Evolutionary conservation across 2,888 invertebrate species (phyloP), one percentile per base, ranked within the genome.

Genomic region (Teleogryllus oceanicus): DNA sequence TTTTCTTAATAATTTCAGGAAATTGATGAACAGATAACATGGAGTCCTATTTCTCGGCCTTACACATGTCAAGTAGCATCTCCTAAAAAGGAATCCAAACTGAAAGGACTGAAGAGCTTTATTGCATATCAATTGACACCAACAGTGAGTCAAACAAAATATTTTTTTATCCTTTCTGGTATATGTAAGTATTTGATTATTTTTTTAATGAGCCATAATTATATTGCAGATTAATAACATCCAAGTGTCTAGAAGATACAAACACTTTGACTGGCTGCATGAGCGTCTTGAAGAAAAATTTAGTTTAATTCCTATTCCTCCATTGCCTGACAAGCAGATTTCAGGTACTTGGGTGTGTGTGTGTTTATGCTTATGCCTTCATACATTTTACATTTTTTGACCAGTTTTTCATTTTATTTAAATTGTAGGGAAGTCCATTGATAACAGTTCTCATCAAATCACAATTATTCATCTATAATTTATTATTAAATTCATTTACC

Each of bases 221-320:
- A 13, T 21, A 11, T 87, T 88, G 13, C 85, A 91, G 88, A 96
- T 96, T 86, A 97, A 95, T 86, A 95, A 95, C 85, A 94, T 96
- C 84, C 96, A 96, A 89, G 98, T 96, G 50, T 95, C 95, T 74
- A 91, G 99, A 83, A 91, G 99, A 84, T 99, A 98, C 88, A 99
- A 99, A 88, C 99, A 99, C 87, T 99, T 99, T 88, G 99, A 99
- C 89, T 99, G 99, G 99, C 88, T 99, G 79, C 98, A 98, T 88
- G 96, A 96, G 86, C 91, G 98, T 84, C 89, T 99, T 83, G 93
- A 94, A 84, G 96, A 96, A 84, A 99, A 99, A 88, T 99, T 96
- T 87, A 93, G 96, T 83, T 91, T 98, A 79, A 94, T 99, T 85
- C 96, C 98, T 3, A 94, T 99, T 84, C 99, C 99, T 80, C 98